Evolutionary conservation across 2,797 vertebrate genomes (phyloP).

Genomic region (Coccyzus lansbergi): DNA sequence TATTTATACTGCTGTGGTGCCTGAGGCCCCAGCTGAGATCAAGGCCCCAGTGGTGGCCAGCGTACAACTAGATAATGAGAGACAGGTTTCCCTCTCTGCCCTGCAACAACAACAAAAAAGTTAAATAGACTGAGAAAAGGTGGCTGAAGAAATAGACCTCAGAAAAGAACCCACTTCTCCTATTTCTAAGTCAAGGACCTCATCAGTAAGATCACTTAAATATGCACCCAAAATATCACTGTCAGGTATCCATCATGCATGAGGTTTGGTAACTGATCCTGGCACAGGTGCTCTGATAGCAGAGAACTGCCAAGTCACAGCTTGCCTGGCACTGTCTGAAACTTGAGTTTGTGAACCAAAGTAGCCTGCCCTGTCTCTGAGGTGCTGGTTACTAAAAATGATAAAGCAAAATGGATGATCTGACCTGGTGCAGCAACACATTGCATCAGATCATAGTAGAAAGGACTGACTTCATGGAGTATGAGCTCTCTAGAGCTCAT

Average conservation of each 20-base stretch:
- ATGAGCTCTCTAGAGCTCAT: neutral
- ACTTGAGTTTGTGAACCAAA: neutral
- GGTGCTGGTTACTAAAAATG: neutral
- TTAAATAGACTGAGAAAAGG: constrained; percentile 40
- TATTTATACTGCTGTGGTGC: constrained; percentile 54
- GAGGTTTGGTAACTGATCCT: neutral
- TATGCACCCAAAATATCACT: neutral
- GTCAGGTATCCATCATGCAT: neutral
- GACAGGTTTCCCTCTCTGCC: constrained; percentile 61
- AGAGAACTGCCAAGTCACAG: neutral
- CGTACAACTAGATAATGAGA: constrained; percentile 70
- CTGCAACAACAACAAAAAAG: neutral
- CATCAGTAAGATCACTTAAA: neutral
- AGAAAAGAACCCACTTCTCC: neutral
- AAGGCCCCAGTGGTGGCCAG: constrained; percentile 44
- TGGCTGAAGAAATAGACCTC: constrained; percentile 29
- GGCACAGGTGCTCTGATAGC: neutral
- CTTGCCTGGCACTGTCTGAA: neutral
- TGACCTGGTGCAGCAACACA: neutral
- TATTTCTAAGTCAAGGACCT: constrained; percentile 8
- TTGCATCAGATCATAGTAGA: neutral
- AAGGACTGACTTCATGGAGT: neutral
- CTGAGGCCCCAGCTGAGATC: constrained; percentile 65
- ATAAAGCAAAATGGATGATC: neutral
- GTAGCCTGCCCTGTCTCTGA: neutral